Evolutionary conservation across 2,113 vertebrate species (phyloP).

Genomic region (Camelus bactrianus): DNA sequence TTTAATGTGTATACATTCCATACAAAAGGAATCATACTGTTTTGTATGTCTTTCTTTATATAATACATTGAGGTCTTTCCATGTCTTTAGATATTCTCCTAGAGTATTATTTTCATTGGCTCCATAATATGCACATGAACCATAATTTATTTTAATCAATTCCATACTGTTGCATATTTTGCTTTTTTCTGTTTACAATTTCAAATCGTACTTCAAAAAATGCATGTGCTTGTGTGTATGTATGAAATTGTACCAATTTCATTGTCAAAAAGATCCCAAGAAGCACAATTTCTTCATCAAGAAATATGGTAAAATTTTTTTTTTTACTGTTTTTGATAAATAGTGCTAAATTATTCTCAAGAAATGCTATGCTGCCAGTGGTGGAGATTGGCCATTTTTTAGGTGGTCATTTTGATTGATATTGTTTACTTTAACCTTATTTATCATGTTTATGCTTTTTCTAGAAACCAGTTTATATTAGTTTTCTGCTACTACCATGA

Average conservation of each 20-base stretch:
- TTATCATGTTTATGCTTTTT: conserved; percentile 40
- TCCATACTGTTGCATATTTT: background rate
- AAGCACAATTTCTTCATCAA: background rate
- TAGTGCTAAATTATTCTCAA: background rate
- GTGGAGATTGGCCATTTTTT: background rate
- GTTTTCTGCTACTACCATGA: background rate
- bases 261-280: background rate
- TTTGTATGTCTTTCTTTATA: background rate
- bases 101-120: background rate
- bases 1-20: background rate
- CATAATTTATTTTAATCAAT: background rate
- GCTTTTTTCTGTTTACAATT: background rate
- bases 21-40: background rate
- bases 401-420: background rate
- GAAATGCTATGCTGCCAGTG: background rate
- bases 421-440: conserved; percentile 9
- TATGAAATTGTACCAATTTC: background rate
- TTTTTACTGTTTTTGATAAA: background rate
- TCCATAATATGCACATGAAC: background rate
- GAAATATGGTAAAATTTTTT: background rate
- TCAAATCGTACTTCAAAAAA: background rate
- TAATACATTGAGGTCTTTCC: background rate
- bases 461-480: background rate
- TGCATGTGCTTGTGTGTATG: background rate
- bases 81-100: background rate